phyloP scores from a whole-genome alignment of 2,113 vertebrate genomes.

The Tragelaphus strepsiceros region DNA sequence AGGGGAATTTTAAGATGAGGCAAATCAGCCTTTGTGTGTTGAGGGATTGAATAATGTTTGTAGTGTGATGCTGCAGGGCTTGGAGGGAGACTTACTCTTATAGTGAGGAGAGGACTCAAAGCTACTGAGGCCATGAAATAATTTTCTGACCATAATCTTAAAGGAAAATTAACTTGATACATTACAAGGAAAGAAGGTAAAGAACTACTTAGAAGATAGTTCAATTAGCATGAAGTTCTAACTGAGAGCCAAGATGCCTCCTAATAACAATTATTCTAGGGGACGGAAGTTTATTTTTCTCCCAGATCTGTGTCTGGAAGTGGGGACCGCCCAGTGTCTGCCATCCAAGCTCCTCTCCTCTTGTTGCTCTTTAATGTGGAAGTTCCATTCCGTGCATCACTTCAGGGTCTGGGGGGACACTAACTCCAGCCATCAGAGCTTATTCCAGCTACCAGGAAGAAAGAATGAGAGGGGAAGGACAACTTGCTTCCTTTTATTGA shows the following conservation, averaged over 20 bases:
- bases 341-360: not conserved
- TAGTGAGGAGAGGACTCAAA: not conserved
- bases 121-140: not conserved
- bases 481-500: not conserved
- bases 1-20: not conserved
- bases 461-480: not conserved
- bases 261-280: not conserved
- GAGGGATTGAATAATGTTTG: not conserved
- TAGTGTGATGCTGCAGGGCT: not conserved
- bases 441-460: not conserved
- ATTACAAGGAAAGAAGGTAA: not conserved
- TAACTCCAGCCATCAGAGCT: not conserved
- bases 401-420: not conserved
- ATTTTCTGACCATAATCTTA: not conserved
- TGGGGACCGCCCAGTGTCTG: fast-evolving
- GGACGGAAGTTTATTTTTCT: not conserved
- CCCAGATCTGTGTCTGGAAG: not conserved
- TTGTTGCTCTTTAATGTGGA: not conserved
- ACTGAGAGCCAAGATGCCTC: not conserved
- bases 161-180: not conserved
- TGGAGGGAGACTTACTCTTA: not conserved
- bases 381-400: not conserved
- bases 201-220: not conserved
- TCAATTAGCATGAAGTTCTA: not conserved
- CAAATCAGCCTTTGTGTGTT: not conserved